Evolutionary conservation across 2,888 invertebrate genomes (phyloP), one percentile per base, ranked within the genome.

Genomic region (Drosophila aldrichi): DNA sequence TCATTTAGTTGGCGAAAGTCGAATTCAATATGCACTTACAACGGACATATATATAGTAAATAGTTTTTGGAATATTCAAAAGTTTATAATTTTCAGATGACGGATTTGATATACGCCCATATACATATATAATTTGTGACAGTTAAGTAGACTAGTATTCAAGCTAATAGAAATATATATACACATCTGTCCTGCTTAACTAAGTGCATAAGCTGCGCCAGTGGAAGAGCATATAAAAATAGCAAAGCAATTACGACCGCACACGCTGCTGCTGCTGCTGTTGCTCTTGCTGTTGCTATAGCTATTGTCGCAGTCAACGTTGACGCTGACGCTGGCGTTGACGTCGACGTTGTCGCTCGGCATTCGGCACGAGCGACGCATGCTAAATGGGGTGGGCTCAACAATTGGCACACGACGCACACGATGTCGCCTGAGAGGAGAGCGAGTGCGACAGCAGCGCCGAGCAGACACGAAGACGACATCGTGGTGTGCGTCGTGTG

Each of bases 321-420:
- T n/a, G 52, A 6, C 41, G 52, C 49, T 44, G 29, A 29, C 34
- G 48, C 10, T 22, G 46, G 6, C 46, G 54, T 14, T 29, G 46
- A 2, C 46, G 51, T 22, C 46, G 46, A n/a, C 54, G 57, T 55
- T 41, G 51, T 22, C 40, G 61, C 18, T 32, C 29, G 48, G 44
- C 22, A 25, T 22, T 25, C 12, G 71, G 63, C 69, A 70, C 78
- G 66, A 59, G 84, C 84, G 63, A 61, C 70, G 70, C 70, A 84
- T 74, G 76, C 52, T 10, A 64, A 62, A 69, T 73, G 51, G 29
- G 16, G 25, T 32, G 32, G 32, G 68, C 56, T 74, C 75, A 74
- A 70, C 79, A 70, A 79, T 74, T 74, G 79, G 70, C 79, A 62
- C 64, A 79, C 75, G 59, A 64, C 63, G 29, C 48, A 3, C 48